phyloP scores from a whole-genome alignment of 2,888 invertebrate genomes.

The Graphium colonna region DNA sequence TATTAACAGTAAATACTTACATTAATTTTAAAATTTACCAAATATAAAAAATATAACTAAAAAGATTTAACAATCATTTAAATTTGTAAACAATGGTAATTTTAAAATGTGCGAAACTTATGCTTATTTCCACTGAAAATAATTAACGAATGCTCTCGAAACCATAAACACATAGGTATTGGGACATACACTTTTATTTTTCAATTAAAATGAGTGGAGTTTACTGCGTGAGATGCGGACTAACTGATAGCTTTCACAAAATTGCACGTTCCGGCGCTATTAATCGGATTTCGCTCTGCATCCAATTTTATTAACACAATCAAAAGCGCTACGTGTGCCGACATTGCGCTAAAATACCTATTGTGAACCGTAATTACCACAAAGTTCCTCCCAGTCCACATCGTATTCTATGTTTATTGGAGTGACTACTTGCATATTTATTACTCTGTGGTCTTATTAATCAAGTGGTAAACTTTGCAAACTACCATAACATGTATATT shows the following conservation, averaged over 20 bases:
- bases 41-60: no score
- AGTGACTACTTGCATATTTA: slow-evolving; percentile 38
- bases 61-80: no score
- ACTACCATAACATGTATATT: not conserved
- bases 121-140: not conserved
- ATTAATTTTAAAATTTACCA: no score
- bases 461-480: not conserved
- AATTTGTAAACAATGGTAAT: no score
- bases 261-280: slow-evolving; percentile 23
- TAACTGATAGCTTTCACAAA: slow-evolving; percentile 25
- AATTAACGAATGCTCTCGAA: not conserved
- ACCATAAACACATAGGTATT: slow-evolving; percentile 2
- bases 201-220: slow-evolving; percentile 21
- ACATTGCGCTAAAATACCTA: slow-evolving; percentile 25
- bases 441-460: slow-evolving; percentile 7
- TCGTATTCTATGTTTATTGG: slow-evolving; percentile 35
- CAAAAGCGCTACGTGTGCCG: slow-evolving; percentile 24
- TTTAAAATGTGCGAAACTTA: no score
- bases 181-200: slow-evolving; percentile 7
- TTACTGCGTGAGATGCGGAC: slow-evolving; percentile 22
- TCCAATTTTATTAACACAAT: slow-evolving; percentile 27
- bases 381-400: slow-evolving; percentile 24
- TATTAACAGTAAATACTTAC: no score
- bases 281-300: slow-evolving; percentile 24
- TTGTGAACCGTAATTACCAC: slow-evolving; percentile 27